A percentile compares a stretch with the other conserved stretches of the same genome.
Conservation (phyloP, 2,113 vertebrate species). For the Thomomys bottae region DNA sequence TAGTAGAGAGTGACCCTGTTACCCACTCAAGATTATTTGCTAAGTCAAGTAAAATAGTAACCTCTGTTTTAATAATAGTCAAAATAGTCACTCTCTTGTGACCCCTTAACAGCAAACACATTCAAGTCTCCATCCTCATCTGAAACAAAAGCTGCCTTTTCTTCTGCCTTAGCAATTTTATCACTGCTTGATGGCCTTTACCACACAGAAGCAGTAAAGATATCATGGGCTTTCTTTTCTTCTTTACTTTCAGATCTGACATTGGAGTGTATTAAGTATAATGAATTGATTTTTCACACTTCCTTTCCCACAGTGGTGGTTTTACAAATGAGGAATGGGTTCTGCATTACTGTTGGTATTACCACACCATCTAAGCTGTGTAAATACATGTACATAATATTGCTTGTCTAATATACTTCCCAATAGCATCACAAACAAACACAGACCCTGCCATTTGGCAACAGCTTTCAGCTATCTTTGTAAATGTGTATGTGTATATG, state of each 20-base stretch:
- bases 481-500: neutral
- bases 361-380: neutral
- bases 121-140: neutral
- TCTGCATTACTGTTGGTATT: neutral
- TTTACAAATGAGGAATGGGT: neutral
- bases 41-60: neutral
- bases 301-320: neutral
- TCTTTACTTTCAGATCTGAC: neutral
- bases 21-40: neutral
- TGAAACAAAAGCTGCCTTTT: neutral
- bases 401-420: neutral
- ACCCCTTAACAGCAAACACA: neutral
- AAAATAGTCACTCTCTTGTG: neutral
- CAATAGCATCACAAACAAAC: neutral
- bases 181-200: neutral
- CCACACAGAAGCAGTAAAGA: neutral
- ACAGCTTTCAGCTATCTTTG: neutral
- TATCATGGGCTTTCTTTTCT: neutral
- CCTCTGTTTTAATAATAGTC: neutral
- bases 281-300: neutral
- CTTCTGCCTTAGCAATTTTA: neutral
- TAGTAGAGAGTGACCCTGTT: neutral
- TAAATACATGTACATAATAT: neutral
- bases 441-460: neutral
- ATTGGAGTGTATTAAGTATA: neutral